phyloP scores from a whole-genome alignment of 2,113 vertebrate species.

The Ophthalmolycus amberensis region DNA sequence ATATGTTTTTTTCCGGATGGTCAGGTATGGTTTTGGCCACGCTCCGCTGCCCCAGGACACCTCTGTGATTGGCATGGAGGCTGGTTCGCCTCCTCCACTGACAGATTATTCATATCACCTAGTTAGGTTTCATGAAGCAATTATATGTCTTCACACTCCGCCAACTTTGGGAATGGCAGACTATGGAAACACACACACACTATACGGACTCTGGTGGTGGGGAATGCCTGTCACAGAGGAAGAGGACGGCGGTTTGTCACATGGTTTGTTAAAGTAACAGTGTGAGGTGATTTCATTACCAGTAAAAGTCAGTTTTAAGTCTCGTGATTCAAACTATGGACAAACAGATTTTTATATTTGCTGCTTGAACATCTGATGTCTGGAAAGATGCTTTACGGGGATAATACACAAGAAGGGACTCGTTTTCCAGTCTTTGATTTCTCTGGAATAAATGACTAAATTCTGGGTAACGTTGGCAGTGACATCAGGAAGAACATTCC shows the following conservation, averaged over 20 bases:
- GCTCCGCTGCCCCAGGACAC: slow-evolving; percentile 69
- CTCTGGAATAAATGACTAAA: background rate
- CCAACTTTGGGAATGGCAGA: slow-evolving; percentile 77
- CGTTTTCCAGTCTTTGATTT: background rate
- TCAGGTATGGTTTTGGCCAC: slow-evolving; percentile 71
- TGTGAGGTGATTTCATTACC: background rate
- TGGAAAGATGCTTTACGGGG: background rate
- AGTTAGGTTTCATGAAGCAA: slow-evolving; percentile 82
- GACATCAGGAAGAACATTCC: too few relatives aligned
- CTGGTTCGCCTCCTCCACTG: slow-evolving; percentile 64
- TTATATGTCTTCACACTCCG: slow-evolving; percentile 80
- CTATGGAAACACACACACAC: slow-evolving; percentile 58
- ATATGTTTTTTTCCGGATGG: slow-evolving; percentile 74
- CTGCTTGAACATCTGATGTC: background rate
- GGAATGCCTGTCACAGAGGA: slow-evolving; percentile 61
- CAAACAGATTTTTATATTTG: background rate
- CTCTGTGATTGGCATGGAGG: slow-evolving; percentile 72
- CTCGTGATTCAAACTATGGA: background rate
- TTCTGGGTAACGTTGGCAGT: too few relatives aligned
- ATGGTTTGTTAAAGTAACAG: slow-evolving; percentile 6
- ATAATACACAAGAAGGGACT: background rate
- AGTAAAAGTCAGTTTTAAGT: slow-evolving; percentile 3
- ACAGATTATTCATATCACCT: slow-evolving; percentile 84
- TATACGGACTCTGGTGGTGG: slow-evolving; percentile 47
- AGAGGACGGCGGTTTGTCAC: slow-evolving; percentile 31